Conservation (phyloP, 2,888 invertebrate species). For the Strigamia transsilvanica region DNA sequence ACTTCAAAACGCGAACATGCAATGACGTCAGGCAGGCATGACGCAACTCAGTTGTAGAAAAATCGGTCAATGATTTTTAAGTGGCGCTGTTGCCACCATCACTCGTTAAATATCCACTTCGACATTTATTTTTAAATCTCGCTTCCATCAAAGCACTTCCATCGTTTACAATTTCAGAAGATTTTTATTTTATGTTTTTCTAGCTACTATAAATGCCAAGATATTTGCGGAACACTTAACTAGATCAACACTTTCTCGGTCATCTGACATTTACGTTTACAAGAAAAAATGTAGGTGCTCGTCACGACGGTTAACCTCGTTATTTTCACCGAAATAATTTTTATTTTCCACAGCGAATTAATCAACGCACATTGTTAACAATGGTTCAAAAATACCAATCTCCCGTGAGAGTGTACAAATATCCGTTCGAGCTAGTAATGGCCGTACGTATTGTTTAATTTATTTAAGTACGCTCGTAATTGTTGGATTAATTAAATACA, state of each 20-base stretch:
- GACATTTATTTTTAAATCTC: background rate
- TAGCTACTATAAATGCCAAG: background rate
- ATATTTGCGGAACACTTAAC: background rate
- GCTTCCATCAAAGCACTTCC: background rate
- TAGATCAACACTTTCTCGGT: background rate
- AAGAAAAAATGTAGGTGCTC: too few species aligned
- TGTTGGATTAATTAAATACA: too few species aligned
- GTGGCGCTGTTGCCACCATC: background rate
- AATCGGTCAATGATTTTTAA: background rate
- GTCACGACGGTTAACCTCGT: too few species aligned
- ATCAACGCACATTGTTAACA: background rate
- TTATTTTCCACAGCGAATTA: too few species aligned
- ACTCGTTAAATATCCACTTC: background rate
- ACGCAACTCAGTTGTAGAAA: background rate
- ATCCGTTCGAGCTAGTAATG: conserved; percentile 95
- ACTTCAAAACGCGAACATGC: too few species aligned
- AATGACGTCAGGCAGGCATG: background rate
- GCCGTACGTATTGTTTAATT: conserved; percentile 74
- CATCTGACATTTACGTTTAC: background rate
- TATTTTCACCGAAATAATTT: too few species aligned
- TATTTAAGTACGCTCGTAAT: conserved; percentile 52
- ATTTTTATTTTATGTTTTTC: background rate
- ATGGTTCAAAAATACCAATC: conserved; percentile 98
- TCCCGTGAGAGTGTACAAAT: conserved; percentile 93
- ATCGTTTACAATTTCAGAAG: background rate